phyloP scores from a whole-genome alignment of 2,888 invertebrate genomes.

The Myopa tessellatipennis region DNA sequence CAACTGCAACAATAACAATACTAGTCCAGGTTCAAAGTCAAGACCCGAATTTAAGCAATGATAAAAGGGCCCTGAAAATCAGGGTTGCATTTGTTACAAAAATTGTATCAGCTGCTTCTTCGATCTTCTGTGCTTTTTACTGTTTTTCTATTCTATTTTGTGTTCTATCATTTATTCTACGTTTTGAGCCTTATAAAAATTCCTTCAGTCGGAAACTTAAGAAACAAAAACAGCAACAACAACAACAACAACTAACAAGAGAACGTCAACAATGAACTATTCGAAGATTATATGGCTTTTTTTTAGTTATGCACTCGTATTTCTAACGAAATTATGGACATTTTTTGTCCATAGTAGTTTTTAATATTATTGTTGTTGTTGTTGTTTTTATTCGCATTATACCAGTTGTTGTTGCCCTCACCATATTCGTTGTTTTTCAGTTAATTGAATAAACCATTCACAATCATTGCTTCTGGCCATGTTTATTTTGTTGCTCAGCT shows the following conservation, averaged over 20 bases:
- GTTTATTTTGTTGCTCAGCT: conserved; percentile 4
- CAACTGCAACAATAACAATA: not conserved
- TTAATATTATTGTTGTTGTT: not conserved
- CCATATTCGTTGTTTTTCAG: conserved; percentile 19
- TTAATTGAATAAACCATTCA: conserved; percentile 28
- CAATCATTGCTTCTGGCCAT: conserved; percentile 14
- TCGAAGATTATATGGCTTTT: conserved; percentile 7
- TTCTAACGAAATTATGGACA: not conserved
- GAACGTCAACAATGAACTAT: conserved; percentile 18
- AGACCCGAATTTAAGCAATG: too few species aligned
- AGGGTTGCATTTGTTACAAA: too few species aligned
- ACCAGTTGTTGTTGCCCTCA: not conserved
- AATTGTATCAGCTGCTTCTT: not conserved
- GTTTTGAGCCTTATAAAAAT: not conserved
- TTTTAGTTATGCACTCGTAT: not conserved
- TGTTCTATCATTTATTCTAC: too few species aligned
- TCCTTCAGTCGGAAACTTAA: not conserved
- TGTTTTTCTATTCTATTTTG: not conserved
- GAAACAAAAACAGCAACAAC: not conserved
- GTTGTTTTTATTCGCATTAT: not conserved
- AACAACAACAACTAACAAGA: not conserved
- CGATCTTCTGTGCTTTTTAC: not conserved
- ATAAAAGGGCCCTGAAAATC: too few species aligned
- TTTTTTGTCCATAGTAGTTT: not conserved
- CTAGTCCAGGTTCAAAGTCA: too few species aligned